A percentile compares a stretch with the other conserved stretches of the same genome.
Evolutionary conservation across 1,140 invertebrate genomes (phyloP).

Genomic region (Macrosteles quadrilineatus): DNA sequence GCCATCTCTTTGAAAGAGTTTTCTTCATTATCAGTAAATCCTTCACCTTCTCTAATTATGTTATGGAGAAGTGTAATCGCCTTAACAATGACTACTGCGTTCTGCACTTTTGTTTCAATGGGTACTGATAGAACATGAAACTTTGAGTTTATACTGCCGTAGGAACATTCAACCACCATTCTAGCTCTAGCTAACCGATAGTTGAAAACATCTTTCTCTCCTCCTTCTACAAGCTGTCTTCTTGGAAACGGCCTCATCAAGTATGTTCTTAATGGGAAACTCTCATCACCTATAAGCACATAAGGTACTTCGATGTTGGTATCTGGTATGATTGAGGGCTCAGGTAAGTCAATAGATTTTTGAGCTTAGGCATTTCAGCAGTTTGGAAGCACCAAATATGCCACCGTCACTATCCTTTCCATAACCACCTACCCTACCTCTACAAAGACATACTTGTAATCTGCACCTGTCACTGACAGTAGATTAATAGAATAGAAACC

Average conservation of each 20-base stretch:
- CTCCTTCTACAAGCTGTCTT: constrained; percentile 31
- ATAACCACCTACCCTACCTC: constrained; percentile 52
- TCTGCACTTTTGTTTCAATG: background rate
- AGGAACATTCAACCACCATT: constrained; percentile 17
- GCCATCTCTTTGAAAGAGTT: no score
- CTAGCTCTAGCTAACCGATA: constrained; percentile 44
- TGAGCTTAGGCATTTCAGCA: constrained; percentile 35
- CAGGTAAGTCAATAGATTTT: constrained; percentile 33
- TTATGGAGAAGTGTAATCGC: background rate
- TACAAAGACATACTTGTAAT: constrained; percentile 51
- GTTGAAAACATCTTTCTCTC: constrained; percentile 46
- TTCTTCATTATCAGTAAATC: background rate
- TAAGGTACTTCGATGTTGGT: constrained; percentile 35
- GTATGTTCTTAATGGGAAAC: constrained; percentile 45
- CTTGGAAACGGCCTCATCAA: constrained; percentile 49
- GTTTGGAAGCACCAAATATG: constrained; percentile 7
- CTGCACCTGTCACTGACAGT: constrained; percentile 52
- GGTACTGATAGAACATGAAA: constrained; percentile 28
- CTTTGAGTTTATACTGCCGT: constrained; percentile 32
- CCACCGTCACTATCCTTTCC: no score
- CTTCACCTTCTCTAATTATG: background rate
- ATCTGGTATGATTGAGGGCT: constrained; percentile 31
- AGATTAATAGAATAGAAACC: constrained; percentile 51
- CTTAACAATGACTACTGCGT: background rate
- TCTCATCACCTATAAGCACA: constrained; percentile 48